A percentile compares a stretch with the other conserved stretches of the same genome.
These are phyloP conservation scores for Caenorhabditis parvicauda DNA, from an alignment of 2,888 invertebrate species.

Conservation along the genomic window DNA sequence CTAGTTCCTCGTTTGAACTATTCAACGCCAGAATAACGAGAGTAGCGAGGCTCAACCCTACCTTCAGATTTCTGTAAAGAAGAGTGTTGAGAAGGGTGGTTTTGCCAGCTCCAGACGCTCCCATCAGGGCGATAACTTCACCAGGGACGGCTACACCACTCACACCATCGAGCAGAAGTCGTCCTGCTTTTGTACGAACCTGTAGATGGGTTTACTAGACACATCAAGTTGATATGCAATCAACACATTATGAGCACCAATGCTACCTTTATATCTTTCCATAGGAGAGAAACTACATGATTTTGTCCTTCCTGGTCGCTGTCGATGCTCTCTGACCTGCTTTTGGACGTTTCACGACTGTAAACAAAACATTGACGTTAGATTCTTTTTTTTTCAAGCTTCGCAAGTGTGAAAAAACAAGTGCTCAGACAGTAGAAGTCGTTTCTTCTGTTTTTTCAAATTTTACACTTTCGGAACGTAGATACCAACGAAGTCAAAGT, in stretches of 20 bases:
- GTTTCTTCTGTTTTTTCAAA: too few species aligned
- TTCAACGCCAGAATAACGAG: too few species aligned
- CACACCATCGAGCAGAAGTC: conserved; percentile 4
- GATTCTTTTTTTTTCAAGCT: too few species aligned
- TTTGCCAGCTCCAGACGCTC: conserved; percentile 78
- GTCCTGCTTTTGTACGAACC: conserved; percentile 1
- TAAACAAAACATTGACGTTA: too few species aligned
- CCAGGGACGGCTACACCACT: conserved; percentile 17
- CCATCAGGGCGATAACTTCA: conserved; percentile 21
- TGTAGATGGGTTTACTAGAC: neutral
- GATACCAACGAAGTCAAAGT: too few species aligned
- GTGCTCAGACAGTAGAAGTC: too few species aligned
- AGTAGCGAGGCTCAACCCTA: too few species aligned
- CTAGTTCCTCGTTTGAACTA: too few species aligned
- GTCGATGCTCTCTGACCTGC: too few species aligned
- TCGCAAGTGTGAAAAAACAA: too few species aligned
- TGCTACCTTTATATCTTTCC: neutral
- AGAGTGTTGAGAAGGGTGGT: conserved; percentile 86
- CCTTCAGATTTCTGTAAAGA: conserved; percentile 63
- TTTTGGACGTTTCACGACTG: too few species aligned
- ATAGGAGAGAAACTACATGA: neutral
- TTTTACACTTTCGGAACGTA: too few species aligned
- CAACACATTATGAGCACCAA: neutral
- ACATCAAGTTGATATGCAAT: neutral
- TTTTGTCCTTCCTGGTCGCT: neutral